phyloP scores from a whole-genome alignment of 2,888 invertebrate genomes.

The Bugulina stolonifera region DNA sequence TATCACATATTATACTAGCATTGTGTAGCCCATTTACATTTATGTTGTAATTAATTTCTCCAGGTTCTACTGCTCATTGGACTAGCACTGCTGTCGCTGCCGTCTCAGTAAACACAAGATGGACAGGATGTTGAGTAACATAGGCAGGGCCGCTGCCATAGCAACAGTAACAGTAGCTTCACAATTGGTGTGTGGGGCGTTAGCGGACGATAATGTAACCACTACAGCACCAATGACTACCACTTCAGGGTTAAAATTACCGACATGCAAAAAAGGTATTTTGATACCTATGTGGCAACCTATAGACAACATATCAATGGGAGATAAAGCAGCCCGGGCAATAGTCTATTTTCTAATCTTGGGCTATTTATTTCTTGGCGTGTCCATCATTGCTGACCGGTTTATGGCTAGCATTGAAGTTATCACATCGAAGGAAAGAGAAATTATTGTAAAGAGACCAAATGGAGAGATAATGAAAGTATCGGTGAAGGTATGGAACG shows the following conservation, averaged over 20 bases:
- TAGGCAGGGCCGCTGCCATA: no score
- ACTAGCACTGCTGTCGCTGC: background rate
- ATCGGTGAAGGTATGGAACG: slow-evolving; percentile 85
- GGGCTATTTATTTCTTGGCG: slow-evolving; percentile 88
- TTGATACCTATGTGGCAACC: slow-evolving; percentile 79
- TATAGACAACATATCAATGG: slow-evolving; percentile 54
- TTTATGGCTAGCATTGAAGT: slow-evolving; percentile 98
- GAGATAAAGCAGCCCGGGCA: slow-evolving; percentile 74
- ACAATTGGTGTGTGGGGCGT: background rate
- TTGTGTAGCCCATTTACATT: no score
- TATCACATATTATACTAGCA: no score
- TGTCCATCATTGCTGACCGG: slow-evolving; percentile 90
- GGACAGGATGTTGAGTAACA: no score
- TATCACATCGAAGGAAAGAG: slow-evolving; percentile 89
- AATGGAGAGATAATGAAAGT: slow-evolving; percentile 79
- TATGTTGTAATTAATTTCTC: no score
- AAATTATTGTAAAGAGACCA: slow-evolving; percentile 78
- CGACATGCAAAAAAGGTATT: slow-evolving; percentile 70
- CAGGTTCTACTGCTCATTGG: no score
- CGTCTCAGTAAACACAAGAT: no score
- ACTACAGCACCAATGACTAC: background rate
- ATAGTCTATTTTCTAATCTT: slow-evolving; percentile 76
- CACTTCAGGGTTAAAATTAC: slow-evolving; percentile 29
- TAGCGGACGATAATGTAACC: slow-evolving; percentile 1
- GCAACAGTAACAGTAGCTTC: background rate